phyloP scores from a whole-genome alignment of 2,888 invertebrate species.

The Plusia festucae region DNA sequence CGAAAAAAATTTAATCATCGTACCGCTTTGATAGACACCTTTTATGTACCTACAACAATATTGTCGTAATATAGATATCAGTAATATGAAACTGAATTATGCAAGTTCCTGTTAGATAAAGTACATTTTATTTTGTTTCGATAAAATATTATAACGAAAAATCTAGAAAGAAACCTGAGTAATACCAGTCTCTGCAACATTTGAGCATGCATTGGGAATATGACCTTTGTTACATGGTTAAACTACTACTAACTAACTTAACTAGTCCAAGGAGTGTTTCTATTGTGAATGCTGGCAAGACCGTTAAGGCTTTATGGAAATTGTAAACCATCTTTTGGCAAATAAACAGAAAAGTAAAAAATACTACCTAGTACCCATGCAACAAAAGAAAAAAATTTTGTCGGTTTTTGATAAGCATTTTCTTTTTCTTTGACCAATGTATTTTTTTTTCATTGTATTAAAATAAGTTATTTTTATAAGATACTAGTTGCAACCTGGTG shows the following conservation, averaged over 20 bases:
- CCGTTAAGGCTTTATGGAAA: not conserved
- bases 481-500: too few relatives aligned
- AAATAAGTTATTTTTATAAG: too few relatives aligned
- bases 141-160: not conserved
- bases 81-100: slow-evolving; percentile 3
- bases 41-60: not conserved
- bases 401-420: not conserved
- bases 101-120: not conserved
- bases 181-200: not conserved
- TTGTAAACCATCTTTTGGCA: not conserved
- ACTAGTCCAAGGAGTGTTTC: not conserved
- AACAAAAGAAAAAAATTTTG: not conserved
- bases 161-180: not conserved
- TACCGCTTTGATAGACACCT: not conserved
- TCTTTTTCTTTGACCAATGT: too few relatives aligned
- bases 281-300: not conserved
- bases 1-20: not conserved
- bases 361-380: too few relatives aligned
- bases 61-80: not conserved
- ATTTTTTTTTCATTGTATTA: too few relatives aligned
- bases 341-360: not conserved
- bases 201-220: not conserved
- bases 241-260: too few relatives aligned
- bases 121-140: not conserved
- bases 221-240: not conserved